A percentile compares a stretch with the other conserved stretches of the same genome.
These are phyloP conservation scores for Pangasius sanitwongsei DNA, from an alignment of 2,797 vertebrate species.

Conservation along the genomic window DNA sequence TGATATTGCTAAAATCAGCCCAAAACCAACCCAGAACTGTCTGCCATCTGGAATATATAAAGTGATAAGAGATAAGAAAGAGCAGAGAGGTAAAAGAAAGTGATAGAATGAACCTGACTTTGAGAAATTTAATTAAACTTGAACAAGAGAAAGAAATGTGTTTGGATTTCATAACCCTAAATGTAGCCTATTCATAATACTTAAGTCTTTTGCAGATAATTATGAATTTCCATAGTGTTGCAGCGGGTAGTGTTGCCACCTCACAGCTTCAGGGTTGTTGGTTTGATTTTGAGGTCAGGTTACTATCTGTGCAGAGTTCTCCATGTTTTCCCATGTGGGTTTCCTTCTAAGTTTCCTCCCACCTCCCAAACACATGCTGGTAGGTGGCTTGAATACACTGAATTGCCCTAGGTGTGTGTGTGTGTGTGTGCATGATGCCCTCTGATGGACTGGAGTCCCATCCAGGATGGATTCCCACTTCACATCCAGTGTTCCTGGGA, in stretches of 20 bases:
- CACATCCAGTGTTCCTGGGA: not conserved
- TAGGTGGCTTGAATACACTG: not conserved
- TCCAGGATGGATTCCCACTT: not conserved
- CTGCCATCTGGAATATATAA: constrained; percentile 17
- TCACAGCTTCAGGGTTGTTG: not conserved
- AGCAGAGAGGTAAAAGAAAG: not conserved
- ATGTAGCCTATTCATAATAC: not conserved
- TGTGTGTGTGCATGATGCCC: not conserved
- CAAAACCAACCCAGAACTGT: constrained; percentile 18
- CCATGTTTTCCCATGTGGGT: not conserved
- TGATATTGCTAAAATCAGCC: not conserved
- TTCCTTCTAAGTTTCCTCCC: not conserved
- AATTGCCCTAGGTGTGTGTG: not conserved
- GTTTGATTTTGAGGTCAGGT: not conserved
- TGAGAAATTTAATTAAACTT: not conserved
- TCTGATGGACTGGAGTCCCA: not conserved
- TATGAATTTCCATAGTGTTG: not conserved
- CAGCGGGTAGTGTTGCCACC: not conserved
- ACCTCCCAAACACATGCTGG: not conserved
- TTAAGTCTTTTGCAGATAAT: not conserved
- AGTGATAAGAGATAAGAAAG: not conserved
- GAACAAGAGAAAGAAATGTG: no score
- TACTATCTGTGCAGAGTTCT: not conserved
- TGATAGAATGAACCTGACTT: not conserved
- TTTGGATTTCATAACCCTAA: not conserved